phyloP scores from a whole-genome alignment of 2,113 vertebrate species.

The Epinephelus moara region DNA sequence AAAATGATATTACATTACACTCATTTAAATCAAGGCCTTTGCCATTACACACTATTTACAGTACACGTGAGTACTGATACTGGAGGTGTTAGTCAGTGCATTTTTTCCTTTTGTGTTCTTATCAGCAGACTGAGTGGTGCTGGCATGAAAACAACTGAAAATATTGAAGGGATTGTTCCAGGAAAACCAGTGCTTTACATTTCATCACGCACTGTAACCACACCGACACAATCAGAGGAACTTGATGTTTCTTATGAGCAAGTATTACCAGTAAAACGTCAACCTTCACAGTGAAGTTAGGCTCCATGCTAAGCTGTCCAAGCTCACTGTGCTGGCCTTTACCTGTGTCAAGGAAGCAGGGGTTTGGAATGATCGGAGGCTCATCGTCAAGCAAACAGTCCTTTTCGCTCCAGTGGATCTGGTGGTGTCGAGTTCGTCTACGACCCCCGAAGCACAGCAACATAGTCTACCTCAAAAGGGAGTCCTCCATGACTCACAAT shows the following conservation, averaged over 20 bases:
- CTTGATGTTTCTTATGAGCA: neutral
- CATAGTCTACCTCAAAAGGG: slow-evolving; percentile 45
- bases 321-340: slow-evolving; percentile 44
- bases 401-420: slow-evolving; percentile 61
- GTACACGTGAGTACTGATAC: neutral
- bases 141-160: slow-evolving; percentile 42
- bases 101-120: slow-evolving; percentile 44
- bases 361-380: slow-evolving; percentile 63
- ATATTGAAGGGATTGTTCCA: slow-evolving; percentile 34
- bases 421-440: slow-evolving; percentile 56
- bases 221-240: neutral
- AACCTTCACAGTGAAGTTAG: neutral
- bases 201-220: neutral
- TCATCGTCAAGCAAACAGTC: slow-evolving; percentile 69
- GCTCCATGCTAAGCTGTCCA: neutral
- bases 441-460: slow-evolving; percentile 80
- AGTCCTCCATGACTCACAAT: slow-evolving; percentile 5
- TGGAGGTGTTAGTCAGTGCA: neutral
- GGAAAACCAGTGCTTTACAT: slow-evolving; percentile 7
- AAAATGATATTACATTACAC: neutral
- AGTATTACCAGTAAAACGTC: neutral
- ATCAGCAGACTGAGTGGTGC: slow-evolving; percentile 26
- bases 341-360: slow-evolving; percentile 77
- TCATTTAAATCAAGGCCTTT: neutral
- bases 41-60: neutral